These are phyloP conservation scores for Hippopotamus amphibius DNA, from an alignment of 2,113 vertebrate genomes.

Conservation along the genomic window DNA sequence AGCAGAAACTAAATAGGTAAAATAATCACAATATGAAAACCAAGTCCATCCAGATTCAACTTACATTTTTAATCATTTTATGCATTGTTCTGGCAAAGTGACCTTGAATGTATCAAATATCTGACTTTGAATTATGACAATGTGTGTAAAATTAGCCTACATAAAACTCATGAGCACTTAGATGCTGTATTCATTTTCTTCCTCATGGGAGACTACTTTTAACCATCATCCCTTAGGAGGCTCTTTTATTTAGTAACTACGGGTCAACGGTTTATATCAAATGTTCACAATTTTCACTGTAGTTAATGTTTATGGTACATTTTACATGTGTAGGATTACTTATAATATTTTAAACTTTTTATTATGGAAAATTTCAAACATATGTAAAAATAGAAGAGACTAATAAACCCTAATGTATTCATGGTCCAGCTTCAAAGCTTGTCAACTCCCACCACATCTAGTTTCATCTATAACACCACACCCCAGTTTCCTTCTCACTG, in stretches of 20 bases:
- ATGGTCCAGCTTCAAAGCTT: not conserved
- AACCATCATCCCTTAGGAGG: not conserved
- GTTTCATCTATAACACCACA: not conserved
- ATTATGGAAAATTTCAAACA: not conserved
- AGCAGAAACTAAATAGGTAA: constrained; percentile 70
- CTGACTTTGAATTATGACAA: not conserved
- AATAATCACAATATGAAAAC: constrained; percentile 79
- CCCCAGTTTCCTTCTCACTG: not conserved
- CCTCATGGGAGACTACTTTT: not conserved
- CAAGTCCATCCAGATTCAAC: constrained; percentile 58
- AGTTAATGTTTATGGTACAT: not conserved
- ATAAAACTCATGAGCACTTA: not conserved
- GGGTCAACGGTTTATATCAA: not conserved
- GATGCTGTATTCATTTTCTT: not conserved
- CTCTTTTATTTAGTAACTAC: not conserved
- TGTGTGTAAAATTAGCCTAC: not conserved
- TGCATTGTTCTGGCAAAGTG: constrained; percentile 39
- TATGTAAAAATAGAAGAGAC: not conserved
- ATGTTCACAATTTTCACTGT: not conserved
- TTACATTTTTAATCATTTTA: constrained; percentile 21
- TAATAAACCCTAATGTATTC: not conserved
- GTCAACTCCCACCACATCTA: not conserved
- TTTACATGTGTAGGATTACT: not conserved
- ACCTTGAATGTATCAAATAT: constrained; percentile 15
- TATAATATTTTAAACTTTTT: not conserved